Evolutionary conservation across 2,888 invertebrate genomes (phyloP).

Genomic region (Netelia fuscicornis): DNA sequence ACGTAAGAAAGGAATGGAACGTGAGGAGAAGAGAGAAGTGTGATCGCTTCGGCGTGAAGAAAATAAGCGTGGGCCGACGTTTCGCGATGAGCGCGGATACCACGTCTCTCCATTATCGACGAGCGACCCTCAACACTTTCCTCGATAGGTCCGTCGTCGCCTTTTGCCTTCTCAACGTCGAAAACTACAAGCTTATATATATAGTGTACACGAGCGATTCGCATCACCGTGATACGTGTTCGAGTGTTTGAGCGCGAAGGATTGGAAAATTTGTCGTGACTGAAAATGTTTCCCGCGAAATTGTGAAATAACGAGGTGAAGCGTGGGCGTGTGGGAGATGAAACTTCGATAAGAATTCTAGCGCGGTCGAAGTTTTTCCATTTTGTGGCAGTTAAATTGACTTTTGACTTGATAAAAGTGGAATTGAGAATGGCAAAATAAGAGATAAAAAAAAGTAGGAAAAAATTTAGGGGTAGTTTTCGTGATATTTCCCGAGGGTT

Average conservation of each 20-base stretch:
- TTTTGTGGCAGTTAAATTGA: neutral
- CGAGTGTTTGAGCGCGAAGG: conserved; percentile 35
- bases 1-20: conserved; percentile 23
- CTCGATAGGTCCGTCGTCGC: conserved; percentile 14
- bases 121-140: conserved; percentile 43
- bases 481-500: too few relatives aligned
- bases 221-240: conserved; percentile 38
- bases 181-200: neutral
- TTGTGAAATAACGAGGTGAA: conserved; percentile 35
- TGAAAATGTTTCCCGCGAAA: conserved; percentile 49
- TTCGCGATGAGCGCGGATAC: conserved; percentile 45
- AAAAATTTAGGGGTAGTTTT: too few relatives aligned
- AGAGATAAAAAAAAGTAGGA: too few relatives aligned
- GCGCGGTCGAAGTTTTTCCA: conserved; percentile 23
- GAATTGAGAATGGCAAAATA: neutral
- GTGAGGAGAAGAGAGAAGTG: conserved; percentile 26
- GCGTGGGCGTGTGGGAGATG: conserved; percentile 6
- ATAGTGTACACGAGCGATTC: conserved; percentile 13
- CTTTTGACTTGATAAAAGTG: neutral
- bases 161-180: conserved; percentile 19
- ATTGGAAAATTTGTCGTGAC: conserved; percentile 47
- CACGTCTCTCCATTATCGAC: conserved; percentile 56
- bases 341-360: conserved; percentile 5
- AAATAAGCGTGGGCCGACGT: conserved; percentile 48
- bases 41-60: conserved; percentile 35